These are phyloP conservation scores for Littorina saxatilis DNA, from an alignment of 1,140 invertebrate genomes.

Conservation along the genomic window DNA sequence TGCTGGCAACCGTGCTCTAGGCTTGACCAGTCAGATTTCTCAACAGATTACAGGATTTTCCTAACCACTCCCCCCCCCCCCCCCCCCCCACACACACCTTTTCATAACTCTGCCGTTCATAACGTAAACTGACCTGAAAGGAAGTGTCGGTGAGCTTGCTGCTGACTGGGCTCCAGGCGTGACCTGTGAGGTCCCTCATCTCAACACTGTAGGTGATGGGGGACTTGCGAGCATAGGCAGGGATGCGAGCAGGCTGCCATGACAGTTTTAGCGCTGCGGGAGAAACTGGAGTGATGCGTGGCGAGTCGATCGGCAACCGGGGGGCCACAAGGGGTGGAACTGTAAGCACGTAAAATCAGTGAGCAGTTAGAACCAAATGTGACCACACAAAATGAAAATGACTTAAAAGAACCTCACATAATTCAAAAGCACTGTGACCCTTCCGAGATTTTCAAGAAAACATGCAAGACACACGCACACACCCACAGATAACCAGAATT, in stretches of 20 bases:
- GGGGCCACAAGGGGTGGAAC: constrained; percentile 78
- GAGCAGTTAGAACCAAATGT: constrained; percentile 54
- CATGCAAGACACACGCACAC: too few relatives aligned
- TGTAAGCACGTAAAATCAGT: constrained; percentile 77
- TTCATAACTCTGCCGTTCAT: too few relatives aligned
- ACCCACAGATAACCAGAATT: too few relatives aligned
- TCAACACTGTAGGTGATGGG: constrained; percentile 70
- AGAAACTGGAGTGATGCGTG: constrained; percentile 89
- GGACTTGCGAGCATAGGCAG: constrained; percentile 67
- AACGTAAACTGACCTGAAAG: constrained; percentile 62
- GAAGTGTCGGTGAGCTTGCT: constrained; percentile 51
- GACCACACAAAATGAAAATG: too few relatives aligned
- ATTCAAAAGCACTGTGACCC: too few relatives aligned
- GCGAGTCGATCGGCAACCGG: constrained; percentile 82
- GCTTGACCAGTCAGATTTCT: too few relatives aligned
- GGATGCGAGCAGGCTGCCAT: constrained; percentile 90
- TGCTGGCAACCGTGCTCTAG: too few relatives aligned
- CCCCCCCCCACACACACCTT: too few relatives aligned
- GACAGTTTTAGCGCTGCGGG: constrained; percentile 86
- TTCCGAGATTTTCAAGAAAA: too few relatives aligned
- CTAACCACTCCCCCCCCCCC: too few relatives aligned
- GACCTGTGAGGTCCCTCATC: constrained; percentile 60
- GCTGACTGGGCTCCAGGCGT: constrained; percentile 55
- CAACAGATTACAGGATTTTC: too few relatives aligned
- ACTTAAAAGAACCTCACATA: too few relatives aligned